A percentile compares a stretch with the other conserved stretches of the same genome.
These are phyloP conservation scores for Drosophila oshimai DNA, from an alignment of 1,140 invertebrate species.

Conservation along the genomic window DNA sequence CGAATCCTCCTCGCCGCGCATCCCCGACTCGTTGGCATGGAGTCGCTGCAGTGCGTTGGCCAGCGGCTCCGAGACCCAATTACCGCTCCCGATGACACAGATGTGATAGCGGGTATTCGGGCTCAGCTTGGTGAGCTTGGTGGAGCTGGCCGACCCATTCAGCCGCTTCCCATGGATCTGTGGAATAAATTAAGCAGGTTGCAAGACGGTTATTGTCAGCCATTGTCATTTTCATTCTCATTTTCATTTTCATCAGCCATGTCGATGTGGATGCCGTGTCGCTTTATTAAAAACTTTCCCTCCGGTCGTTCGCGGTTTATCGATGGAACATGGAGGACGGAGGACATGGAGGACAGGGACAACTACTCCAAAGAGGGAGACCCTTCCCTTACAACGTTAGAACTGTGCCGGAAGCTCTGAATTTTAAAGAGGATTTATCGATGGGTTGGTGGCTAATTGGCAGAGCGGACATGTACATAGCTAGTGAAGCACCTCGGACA, in stretches of 20 bases:
- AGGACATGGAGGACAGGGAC: too few species aligned
- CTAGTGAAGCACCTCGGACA: background rate
- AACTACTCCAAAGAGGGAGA: too few species aligned
- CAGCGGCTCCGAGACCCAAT: constrained; percentile 84
- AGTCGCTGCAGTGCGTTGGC: constrained; percentile 83
- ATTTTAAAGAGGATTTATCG: constrained; percentile 5
- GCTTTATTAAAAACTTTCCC: constrained; percentile 35
- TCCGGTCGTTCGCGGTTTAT: constrained; percentile 24
- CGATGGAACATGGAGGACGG: background rate
- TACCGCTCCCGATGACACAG: constrained; percentile 92
- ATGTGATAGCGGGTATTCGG: constrained; percentile 92
- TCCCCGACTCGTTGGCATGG: constrained; percentile 81
- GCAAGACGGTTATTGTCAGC: constrained; percentile 39
- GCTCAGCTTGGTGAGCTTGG: constrained; percentile 88
- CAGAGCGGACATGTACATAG: background rate
- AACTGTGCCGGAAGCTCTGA: background rate
- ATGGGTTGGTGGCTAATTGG: constrained; percentile 13
- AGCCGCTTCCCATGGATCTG: constrained; percentile 89
- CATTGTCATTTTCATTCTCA: constrained; percentile 12
- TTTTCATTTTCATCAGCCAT: constrained; percentile 14
- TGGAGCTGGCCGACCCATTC: constrained; percentile 87
- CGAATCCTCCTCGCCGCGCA: constrained; percentile 53
- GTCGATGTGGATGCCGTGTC: background rate
- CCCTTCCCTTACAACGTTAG: too few species aligned
- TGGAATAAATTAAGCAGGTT: constrained; percentile 60